A percentile compares a stretch with the other conserved stretches of the same genome.
These are phyloP conservation scores for Euwallacea similis DNA, from an alignment of 1,140 invertebrate genomes.

Conservation along the genomic window DNA sequence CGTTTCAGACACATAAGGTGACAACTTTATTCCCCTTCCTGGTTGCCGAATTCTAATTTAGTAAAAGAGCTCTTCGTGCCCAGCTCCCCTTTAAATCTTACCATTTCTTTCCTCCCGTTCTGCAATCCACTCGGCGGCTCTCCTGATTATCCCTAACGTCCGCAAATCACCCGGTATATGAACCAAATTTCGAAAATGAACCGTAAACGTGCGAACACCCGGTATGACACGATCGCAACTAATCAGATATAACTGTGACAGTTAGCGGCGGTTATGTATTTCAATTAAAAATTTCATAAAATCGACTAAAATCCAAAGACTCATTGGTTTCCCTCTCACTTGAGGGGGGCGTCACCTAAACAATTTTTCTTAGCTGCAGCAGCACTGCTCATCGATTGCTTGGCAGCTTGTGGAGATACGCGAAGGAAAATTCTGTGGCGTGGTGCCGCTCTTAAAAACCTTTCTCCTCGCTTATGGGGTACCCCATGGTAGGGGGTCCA, in stretches of 20 bases:
- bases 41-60: too few species aligned
- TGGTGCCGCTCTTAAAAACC: slow-evolving; percentile 20
- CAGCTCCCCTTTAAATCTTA: too few species aligned
- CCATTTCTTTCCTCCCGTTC: too few species aligned
- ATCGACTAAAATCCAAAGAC: slow-evolving; percentile 34
- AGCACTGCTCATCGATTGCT: not conserved
- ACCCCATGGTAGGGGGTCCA: slow-evolving; percentile 9
- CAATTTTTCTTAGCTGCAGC: slow-evolving; percentile 4
- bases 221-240: slow-evolving; percentile 19
- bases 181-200: too few species aligned
- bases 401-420: not conserved
- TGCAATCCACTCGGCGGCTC: too few species aligned
- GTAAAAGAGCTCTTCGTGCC: too few species aligned
- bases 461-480: slow-evolving; percentile 28
- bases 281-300: slow-evolving; percentile 40
- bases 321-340: slow-evolving; percentile 39
- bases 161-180: too few species aligned
- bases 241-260: slow-evolving; percentile 23
- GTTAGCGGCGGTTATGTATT: slow-evolving; percentile 33
- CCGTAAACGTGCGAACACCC: slow-evolving; percentile 19
- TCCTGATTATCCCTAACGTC: too few species aligned
- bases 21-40: too few species aligned
- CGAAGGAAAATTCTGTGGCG: not conserved
- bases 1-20: too few species aligned
- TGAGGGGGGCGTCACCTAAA: slow-evolving; percentile 22